Evolutionary conservation across 2,797 vertebrate species (phyloP).

Genomic region (Lagothrix lagotricha): DNA sequence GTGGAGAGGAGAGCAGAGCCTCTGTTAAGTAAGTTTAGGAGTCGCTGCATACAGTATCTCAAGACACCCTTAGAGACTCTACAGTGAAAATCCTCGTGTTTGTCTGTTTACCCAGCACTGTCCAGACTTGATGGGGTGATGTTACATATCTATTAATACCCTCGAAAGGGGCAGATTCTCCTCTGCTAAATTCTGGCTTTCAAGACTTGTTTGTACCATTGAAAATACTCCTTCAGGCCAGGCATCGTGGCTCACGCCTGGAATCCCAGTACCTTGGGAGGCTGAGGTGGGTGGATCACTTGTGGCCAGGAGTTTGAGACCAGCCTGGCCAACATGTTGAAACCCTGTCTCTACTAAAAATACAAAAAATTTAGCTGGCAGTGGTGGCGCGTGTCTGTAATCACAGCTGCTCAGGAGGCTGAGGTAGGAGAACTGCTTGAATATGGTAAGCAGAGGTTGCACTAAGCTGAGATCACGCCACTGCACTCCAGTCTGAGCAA

Average conservation of each 20-base stretch:
- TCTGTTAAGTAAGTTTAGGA: fast-evolving
- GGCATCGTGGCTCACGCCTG: no score
- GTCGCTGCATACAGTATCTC: fast-evolving
- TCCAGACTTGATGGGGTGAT: fast-evolving
- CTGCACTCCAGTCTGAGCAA: no score
- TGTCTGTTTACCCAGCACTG: background rate
- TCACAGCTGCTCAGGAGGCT: no score
- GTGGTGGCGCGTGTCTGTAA: fast-evolving
- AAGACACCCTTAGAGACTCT: fast-evolving
- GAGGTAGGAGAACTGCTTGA: no score
- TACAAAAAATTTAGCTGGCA: no score
- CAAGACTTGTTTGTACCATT: fast-evolving
- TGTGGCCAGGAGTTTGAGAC: background rate
- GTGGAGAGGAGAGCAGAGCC: background rate
- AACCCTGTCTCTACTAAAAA: background rate
- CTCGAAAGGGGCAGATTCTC: background rate
- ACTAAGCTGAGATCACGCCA: no score
- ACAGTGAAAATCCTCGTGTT: fast-evolving
- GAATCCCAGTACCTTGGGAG: no score
- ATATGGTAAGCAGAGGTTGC: no score
- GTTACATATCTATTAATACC: fast-evolving
- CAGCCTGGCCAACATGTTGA: background rate
- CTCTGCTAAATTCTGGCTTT: fast-evolving
- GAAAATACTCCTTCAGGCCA: fast-evolving
- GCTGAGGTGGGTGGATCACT: no score